These are phyloP conservation scores for Lepidochitona cinerea DNA, from an alignment of 2,888 invertebrate genomes.

Conservation along the genomic window DNA sequence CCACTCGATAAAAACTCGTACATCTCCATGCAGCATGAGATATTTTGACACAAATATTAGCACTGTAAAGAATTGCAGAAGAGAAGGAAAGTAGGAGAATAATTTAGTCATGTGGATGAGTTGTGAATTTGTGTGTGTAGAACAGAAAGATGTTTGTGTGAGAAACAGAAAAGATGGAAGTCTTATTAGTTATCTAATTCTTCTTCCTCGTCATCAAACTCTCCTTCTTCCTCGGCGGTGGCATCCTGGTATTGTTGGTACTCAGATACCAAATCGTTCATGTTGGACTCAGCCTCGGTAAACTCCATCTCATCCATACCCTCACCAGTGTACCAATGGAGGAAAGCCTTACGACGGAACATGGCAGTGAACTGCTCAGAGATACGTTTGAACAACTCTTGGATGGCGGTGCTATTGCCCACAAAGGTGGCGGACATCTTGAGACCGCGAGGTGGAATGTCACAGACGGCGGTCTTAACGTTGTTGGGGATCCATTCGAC, in stretches of 20 bases:
- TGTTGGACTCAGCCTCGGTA: not conserved
- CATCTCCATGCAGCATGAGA: no score
- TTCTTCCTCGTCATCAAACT: not conserved
- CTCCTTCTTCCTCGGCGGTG: not conserved
- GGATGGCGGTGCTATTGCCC: conserved; percentile 4
- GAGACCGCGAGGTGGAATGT: not conserved
- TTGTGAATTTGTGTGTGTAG: no score
- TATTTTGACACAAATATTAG: no score
- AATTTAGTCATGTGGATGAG: no score
- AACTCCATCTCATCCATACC: not conserved
- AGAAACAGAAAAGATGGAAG: not conserved
- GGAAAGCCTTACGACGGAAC: not conserved
- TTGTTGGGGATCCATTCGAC: not conserved
- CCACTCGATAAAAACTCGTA: no score
- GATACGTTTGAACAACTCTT: not conserved
- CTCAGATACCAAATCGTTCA: not conserved
- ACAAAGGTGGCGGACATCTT: not conserved
- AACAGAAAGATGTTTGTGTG: not conserved
- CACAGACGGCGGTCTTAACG: not conserved
- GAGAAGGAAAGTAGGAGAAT: no score
- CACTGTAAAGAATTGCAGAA: no score
- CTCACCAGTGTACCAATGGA: not conserved
- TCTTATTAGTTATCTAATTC: not conserved
- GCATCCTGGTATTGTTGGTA: not conserved
- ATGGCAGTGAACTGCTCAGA: not conserved